Evolutionary conservation across 2,113 vertebrate species (phyloP).

Genomic region (Malaclemys terrapin): DNA sequence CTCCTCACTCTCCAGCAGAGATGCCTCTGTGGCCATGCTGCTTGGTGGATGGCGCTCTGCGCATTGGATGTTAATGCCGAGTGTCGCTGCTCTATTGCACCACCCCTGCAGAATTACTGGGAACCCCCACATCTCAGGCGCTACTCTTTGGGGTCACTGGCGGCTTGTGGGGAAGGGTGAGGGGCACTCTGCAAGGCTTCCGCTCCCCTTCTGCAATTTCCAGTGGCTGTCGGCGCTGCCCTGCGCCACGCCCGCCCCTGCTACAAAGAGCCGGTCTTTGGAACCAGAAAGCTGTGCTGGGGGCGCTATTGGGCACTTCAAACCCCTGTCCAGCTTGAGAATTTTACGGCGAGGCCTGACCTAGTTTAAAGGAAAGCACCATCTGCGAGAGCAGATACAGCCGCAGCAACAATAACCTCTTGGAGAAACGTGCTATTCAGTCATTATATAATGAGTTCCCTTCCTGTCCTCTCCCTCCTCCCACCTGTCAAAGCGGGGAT

Average conservation of each 20-base stretch:
- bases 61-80: background rate
- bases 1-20: background rate
- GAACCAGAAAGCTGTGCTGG: background rate
- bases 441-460: background rate
- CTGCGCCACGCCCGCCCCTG: background rate
- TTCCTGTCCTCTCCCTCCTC: fast-evolving
- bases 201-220: background rate
- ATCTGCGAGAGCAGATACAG: background rate
- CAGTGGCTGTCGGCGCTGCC: background rate
- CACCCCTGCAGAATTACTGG: no score
- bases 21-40: background rate
- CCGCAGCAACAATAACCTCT: background rate
- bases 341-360: background rate
- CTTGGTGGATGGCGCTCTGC: background rate
- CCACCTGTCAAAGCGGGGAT: fast-evolving
- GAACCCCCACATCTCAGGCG: background rate
- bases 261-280: background rate
- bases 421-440: constrained; percentile 2
- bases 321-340: background rate
- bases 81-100: background rate
- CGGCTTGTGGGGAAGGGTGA: background rate
- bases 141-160: background rate
- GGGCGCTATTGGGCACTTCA: background rate
- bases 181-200: background rate
- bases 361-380: background rate